Evolutionary conservation across 2,888 invertebrate species (phyloP), one percentile per base, ranked within the genome.

Genomic region (Sturmia bella): DNA sequence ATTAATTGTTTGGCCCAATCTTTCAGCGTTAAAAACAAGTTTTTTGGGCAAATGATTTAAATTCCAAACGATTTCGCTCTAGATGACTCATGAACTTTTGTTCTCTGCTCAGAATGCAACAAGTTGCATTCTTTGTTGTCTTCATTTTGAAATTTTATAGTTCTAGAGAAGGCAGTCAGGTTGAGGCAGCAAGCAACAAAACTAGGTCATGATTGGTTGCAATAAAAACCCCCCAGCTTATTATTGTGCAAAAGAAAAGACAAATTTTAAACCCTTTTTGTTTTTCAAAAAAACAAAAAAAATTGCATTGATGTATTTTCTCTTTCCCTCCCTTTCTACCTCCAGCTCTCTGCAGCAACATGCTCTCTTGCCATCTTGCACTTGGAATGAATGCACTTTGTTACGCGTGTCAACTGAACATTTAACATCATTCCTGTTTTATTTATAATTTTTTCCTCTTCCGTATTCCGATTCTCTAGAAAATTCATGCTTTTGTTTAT

Each of bases 191-290:
- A 27, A 15, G 1, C 21, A 17, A 19, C 27, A 57, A 74, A 69
- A 70, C 15, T 80, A 70, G 80, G 74, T 74, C 74, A 80, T 74
- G 79, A 80, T 80, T 80, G 74, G 79, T 69, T 74, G 63, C 63
- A 80, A 13, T 61, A 12, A 12, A 59, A 72, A 56, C 54, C 63
- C 73, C 52, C 24, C n/a, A n/a, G n/a, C n/a, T n/a, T n/a, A 41
- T 45, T 61, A 6, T 6, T 15, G 15, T 43, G n/a, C n/a, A n/a
- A n/a, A n/a, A n/a, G n/a, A n/a, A 13, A 75, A 24, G 15, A 37
- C 24, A 13, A 17, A 45, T 48, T 50, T 24, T n/a, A 17, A 76
- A 32, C 41, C 41, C 68, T 69, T 76, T 63, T 43, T 41, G 15
- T 7, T 11, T 13, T 41, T 9, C 9, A 9, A 32, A 32, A 32